Conservation (phyloP, 2,113 vertebrate species). For the Brienomyrus longianalis region DNA sequence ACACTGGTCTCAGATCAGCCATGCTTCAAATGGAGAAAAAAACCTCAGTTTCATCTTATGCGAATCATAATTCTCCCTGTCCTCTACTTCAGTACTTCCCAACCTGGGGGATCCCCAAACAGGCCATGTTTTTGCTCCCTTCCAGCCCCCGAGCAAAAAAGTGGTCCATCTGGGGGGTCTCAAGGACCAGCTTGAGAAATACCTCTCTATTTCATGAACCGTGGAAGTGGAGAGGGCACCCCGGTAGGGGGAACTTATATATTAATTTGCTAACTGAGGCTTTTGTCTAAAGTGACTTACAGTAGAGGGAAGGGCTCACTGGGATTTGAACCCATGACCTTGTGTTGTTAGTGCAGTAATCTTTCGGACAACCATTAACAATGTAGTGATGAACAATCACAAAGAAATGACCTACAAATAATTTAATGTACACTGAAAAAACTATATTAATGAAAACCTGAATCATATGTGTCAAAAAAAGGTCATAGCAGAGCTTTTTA, state of each 20-base stretch:
- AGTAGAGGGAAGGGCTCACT: not conserved
- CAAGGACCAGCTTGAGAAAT: not conserved
- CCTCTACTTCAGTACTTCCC: not conserved
- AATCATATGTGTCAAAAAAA: not conserved
- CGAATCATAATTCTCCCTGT: not conserved
- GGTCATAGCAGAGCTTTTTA: not conserved
- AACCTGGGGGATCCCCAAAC: not conserved
- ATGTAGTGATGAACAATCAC: not conserved
- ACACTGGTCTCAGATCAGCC: not conserved
- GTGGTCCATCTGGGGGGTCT: no score
- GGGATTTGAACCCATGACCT: not conserved
- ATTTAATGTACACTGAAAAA: not conserved
- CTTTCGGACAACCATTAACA: not conserved
- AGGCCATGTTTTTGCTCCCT: not conserved
- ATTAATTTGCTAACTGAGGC: not conserved
- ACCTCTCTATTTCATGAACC: not conserved
- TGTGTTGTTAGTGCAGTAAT: not conserved
- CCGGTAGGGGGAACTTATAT: not conserved
- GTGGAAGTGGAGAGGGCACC: not conserved
- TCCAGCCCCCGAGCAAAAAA: not conserved
- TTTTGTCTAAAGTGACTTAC: not conserved
- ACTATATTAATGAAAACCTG: not conserved
- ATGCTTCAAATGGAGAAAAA: not conserved
- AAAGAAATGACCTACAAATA: not conserved
- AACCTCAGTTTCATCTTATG: not conserved